phyloP scores from a whole-genome alignment of 1,140 invertebrate genomes.

The Neotoxoptera formosana region DNA sequence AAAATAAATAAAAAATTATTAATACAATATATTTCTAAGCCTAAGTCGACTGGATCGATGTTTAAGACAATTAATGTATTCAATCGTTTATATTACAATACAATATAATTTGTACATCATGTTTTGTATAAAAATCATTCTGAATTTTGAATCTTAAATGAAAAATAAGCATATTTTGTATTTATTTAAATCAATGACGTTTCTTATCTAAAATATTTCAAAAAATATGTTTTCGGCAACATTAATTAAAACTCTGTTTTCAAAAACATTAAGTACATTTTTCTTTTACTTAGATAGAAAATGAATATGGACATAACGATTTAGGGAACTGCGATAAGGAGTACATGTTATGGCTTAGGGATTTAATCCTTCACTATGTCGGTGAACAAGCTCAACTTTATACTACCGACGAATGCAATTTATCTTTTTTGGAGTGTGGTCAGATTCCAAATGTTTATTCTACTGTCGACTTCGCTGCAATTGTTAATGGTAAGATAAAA shows the following conservation, averaged over 20 bases:
- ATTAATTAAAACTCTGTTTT: too few species aligned
- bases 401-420: conserved; percentile 33
- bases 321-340: not conserved
- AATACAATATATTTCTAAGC: not conserved
- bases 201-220: too few species aligned
- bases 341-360: conserved; percentile 29
- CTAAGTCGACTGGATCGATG: not conserved
- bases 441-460: conserved; percentile 36
- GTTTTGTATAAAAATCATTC: not conserved
- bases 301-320: conserved; percentile 53
- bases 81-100: not conserved
- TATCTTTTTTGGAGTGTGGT: not conserved
- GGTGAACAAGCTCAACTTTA: conserved; percentile 21
- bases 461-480: conserved; percentile 28
- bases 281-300: conserved; percentile 52
- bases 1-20: too few species aligned
- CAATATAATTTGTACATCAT: too few species aligned
- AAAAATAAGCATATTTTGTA: too few species aligned
- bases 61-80: not conserved
- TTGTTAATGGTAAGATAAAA: not conserved
- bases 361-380: not conserved
- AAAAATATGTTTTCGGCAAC: too few species aligned
- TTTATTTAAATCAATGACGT: too few species aligned
- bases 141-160: not conserved
- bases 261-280: not conserved